Conservation (phyloP, 2,888 invertebrate species). For the Plagodis dolabraria region DNA sequence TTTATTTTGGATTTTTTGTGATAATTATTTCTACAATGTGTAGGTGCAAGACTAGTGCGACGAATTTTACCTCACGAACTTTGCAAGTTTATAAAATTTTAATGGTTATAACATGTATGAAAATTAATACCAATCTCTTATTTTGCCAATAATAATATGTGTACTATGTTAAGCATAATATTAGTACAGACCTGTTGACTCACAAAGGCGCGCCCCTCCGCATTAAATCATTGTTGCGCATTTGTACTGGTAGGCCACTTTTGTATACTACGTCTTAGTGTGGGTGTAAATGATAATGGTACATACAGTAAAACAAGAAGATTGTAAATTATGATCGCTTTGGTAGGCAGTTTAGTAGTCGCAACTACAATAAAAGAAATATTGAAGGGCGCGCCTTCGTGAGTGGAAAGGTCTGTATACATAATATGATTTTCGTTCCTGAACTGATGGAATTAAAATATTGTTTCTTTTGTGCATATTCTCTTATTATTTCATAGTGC, state of each 20-base stretch:
- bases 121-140: neutral
- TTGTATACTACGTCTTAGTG: no score
- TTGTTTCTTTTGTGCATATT: conserved; percentile 33
- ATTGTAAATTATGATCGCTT: no score
- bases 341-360: no score
- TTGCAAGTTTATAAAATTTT: neutral
- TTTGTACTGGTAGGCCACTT: no score
- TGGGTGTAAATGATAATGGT: no score
- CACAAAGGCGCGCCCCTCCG: no score
- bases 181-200: no score
- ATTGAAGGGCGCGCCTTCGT: no score
- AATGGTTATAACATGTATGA: no score
- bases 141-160: conserved; percentile 15
- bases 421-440: conserved; percentile 26
- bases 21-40: conserved; percentile 2
- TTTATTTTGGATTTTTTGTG: conserved; percentile 8
- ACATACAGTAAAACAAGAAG: no score
- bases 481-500: neutral
- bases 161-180: neutral
- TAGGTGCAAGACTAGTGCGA: conserved; percentile 12
- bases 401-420: neutral
- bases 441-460: conserved; percentile 33
- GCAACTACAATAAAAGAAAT: no score
- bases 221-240: no score
- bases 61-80: conserved; percentile 9